Base-by-base conservation (phyloP, 2,888 invertebrate genomes). In the Diaphora mendica region DNA sequence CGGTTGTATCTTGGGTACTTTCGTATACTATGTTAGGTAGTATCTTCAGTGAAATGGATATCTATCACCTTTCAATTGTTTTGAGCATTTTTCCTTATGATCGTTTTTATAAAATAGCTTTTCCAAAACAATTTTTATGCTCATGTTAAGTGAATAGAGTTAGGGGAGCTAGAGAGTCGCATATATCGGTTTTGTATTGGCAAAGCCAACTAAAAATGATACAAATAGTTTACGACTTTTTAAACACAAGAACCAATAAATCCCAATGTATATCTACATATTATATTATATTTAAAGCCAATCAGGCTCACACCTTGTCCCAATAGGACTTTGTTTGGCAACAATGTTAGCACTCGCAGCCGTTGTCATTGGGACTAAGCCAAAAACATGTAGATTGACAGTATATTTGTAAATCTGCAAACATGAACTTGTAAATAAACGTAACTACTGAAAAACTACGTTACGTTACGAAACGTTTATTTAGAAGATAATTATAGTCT, bases 311-410 rank as follows among this genome's bases (percentile, higher is more conserved):
- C 13, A 62, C 62, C 30, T 62, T 7, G 8, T 62, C 0, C 30
- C 17, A 62, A 62, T 62, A 7, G 1, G 17, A 17, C 30, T 30
- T 62, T 62, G 62, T 62, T 62, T 62, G 30, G 30, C 7, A 30
- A 62, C 62, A 17, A 62, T 7, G 17, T 62, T 17, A 62, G 30
- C 17, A 30, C 62, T 17, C 30, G 62, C 62, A 62, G 62, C 30
- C 30, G 62, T 62, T 62, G 62, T 30, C 30, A 17, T 62, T 62
- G 62, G 62, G 62, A 62, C 15, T 62, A 30, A 62, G 62, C 62
- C 62, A 62, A 62, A 62, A 62, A 30, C 13, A 15, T 8, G 5
- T 30, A 30, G 30, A 30, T 30, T 62, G 30, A 17, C 62, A 15
- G 7, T 62, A 62, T 62, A 2, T 59, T 51, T 51, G 51, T 51